Base-by-base conservation (phyloP, 1,140 invertebrate genomes). In the Cherax quadricarinatus region DNA sequence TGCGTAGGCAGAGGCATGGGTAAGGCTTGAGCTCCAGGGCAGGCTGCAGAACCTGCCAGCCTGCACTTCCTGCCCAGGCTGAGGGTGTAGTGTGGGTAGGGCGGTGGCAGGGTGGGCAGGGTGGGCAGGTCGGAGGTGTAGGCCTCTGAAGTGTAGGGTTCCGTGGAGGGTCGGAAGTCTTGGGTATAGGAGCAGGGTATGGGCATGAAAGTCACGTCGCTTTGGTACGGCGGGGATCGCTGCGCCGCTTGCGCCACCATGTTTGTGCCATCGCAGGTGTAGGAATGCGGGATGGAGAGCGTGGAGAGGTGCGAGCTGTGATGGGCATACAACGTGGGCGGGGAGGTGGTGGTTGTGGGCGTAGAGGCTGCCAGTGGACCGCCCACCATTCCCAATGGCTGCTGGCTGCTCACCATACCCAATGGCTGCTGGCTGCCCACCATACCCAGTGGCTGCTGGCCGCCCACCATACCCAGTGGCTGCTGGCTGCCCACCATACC, bases 31-130 rank as follows among this genome's bases (percentile, higher is more conserved):
- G 53, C 53, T 57, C 53, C 53, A 57, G 14, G 9, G 53, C 86
- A 75, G 7, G 70, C 24, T 49, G 70, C 30, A 60, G 75, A n/a
- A 6, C 51, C 51, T 5, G 49, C 57, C 10, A 78, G 49, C 14
- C 75, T 53, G 30, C 86, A 75, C 24, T 83, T 83, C 49, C 86
- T 78, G 7, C 86, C 86, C 1, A 88, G 86, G 75, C 73, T 88
- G 75, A 88, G 86, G 51, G 73, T 79, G 48, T 88, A 88, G 24
- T 51, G 18, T 1, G 86, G 73, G 75, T 88, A 88, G 12, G 70
- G 51, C 14, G 86, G 70, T 14, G 86, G 70, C 30, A 41, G 30
- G 30, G 30, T n/a, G 6, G 51, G 53, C 4, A 80, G 49, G 66
- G n/a, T 16, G 12, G 73, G 48, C 7, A 80, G n/a, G 51, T 79